These are phyloP conservation scores for Lepas anatifera DNA, from an alignment of 2,888 invertebrate genomes.

Conservation along the genomic window DNA sequence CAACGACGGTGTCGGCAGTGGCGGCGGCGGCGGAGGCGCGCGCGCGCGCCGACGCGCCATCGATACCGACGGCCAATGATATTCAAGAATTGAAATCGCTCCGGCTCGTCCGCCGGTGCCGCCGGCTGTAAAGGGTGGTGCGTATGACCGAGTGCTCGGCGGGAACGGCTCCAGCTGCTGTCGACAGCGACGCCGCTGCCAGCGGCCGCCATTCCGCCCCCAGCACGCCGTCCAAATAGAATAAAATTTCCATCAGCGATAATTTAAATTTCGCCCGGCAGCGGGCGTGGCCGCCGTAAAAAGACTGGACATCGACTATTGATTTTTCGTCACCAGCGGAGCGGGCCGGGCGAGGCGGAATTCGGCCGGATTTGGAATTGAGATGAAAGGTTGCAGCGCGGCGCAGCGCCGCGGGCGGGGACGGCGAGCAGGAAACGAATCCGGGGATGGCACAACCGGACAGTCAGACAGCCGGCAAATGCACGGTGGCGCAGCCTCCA, in stretches of 20 bases:
- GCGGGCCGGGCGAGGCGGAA: background rate
- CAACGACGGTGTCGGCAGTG: too few relatives aligned
- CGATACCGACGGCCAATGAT: background rate
- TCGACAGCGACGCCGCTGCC: background rate
- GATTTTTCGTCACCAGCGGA: background rate
- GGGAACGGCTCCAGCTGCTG: too few relatives aligned
- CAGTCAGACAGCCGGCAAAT: too few relatives aligned
- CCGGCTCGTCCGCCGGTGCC: background rate
- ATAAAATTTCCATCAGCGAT: slow-evolving; percentile 11
- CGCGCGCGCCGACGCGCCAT: background rate
- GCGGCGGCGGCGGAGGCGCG: background rate
- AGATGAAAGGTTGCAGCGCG: slow-evolving; percentile 3
- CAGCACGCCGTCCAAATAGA: slow-evolving; percentile 3
- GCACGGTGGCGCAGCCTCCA: too few relatives aligned
- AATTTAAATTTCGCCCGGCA: slow-evolving; percentile 7
- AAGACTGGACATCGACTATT: slow-evolving; percentile 5
- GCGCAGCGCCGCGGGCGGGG: background rate
- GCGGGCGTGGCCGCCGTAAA: background rate
- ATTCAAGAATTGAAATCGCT: slow-evolving; percentile 12
- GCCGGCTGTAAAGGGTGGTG: background rate
- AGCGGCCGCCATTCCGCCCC: background rate
- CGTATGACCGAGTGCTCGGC: too few relatives aligned
- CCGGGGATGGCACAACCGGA: background rate
- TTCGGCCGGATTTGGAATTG: background rate
- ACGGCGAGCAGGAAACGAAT: background rate